Conservation (phyloP, 2,113 vertebrate genomes). For the Archilochus colubris region DNA sequence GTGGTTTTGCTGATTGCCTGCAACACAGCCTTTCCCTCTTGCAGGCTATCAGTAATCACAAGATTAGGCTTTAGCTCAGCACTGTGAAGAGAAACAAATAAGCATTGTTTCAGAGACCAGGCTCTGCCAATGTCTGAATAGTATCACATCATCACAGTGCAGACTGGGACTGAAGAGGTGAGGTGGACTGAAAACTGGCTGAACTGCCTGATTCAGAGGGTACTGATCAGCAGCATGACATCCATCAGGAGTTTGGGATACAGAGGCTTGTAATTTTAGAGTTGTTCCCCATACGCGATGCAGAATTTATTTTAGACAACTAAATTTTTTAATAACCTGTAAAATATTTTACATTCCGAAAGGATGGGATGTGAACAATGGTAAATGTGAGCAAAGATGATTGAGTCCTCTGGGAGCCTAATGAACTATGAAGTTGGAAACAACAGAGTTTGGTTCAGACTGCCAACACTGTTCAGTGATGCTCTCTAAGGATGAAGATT, state of each 20-base stretch:
- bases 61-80: not conserved
- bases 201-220: not conserved
- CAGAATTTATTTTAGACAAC: not conserved
- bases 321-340: not conserved
- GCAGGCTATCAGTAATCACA: not conserved
- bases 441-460: not conserved
- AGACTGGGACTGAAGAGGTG: not conserved
- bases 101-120: not conserved
- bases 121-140: not conserved
- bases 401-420: not conserved
- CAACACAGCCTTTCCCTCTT: not conserved
- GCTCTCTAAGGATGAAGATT: not conserved
- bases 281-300: not conserved
- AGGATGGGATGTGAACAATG: not conserved
- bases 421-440: not conserved
- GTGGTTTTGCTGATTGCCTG: not conserved
- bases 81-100: not conserved
- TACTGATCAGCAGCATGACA: not conserved
- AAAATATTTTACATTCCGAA: not conserved
- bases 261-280: not conserved
- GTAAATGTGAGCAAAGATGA: not conserved
- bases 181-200: not conserved
- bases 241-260: not conserved
- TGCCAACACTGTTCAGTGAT: not conserved
- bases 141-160: not conserved